These are phyloP conservation scores for Drosophila hamatofila DNA, from an alignment of 2,888 invertebrate species.

Conservation along the genomic window DNA sequence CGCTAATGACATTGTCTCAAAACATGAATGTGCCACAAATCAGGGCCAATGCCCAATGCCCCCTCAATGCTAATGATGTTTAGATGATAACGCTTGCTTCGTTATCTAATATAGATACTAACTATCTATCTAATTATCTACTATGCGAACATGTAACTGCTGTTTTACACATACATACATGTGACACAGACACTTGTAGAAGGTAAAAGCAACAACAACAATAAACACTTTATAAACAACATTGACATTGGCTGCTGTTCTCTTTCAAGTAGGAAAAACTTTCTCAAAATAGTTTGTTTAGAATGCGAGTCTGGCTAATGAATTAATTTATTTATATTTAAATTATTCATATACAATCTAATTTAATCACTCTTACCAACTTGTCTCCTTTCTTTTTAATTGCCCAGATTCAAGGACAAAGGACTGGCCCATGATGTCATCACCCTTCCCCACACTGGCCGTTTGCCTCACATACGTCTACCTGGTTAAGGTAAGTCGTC, in stretches of 20 bases:
- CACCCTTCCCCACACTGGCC: slow-evolving; percentile 95
- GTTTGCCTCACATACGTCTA: slow-evolving; percentile 96
- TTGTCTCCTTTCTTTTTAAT: not conserved
- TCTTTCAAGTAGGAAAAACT: not conserved
- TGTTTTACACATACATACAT: slow-evolving; percentile 1
- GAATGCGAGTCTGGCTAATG: no score
- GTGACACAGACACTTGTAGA: not conserved
- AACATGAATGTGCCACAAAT: slow-evolving; percentile 28
- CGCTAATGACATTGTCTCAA: slow-evolving; percentile 36
- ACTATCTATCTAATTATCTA: no score
- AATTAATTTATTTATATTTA: not conserved
- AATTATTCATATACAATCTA: not conserved
- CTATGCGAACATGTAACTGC: slow-evolving; percentile 13
- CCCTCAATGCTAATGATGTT: slow-evolving; percentile 45
- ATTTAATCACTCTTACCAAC: not conserved
- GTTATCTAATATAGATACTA: slow-evolving; percentile 48
- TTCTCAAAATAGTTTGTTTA: not conserved
- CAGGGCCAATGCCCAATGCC: slow-evolving; percentile 58
- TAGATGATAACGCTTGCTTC: slow-evolving; percentile 52
- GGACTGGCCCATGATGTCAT: slow-evolving; percentile 97
- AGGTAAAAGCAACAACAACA: not conserved
- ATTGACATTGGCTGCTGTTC: not conserved
- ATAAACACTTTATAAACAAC: not conserved
- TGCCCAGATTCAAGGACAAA: slow-evolving; percentile 93
- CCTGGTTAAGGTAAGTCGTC: slow-evolving; percentile 91